Evolutionary conservation across 2,113 vertebrate genomes (phyloP).

Genomic region (Muntiacus muntjak): DNA sequence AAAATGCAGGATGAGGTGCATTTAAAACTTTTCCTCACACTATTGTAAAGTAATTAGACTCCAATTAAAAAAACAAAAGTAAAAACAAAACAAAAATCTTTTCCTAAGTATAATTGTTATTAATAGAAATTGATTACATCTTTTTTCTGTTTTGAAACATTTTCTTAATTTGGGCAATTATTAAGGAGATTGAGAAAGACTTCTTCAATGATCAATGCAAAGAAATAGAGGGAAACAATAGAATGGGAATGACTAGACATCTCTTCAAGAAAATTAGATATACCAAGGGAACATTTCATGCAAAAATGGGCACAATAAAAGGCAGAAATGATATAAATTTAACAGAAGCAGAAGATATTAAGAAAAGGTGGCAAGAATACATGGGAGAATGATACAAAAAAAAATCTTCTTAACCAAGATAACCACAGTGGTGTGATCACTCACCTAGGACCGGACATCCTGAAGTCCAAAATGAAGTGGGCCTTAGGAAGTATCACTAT

Average conservation of each 20-base stretch:
- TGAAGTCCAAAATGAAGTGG: background rate
- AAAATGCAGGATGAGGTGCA: background rate
- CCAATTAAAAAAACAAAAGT: background rate
- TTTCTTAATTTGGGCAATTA: background rate
- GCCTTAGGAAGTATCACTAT: background rate
- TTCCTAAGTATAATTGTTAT: background rate
- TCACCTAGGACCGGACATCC: background rate
- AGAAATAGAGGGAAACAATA: background rate
- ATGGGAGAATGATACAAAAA: background rate
- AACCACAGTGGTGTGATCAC: background rate
- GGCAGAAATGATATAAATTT: background rate
- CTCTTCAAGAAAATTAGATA: background rate
- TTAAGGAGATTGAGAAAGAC: background rate
- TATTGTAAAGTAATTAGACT: background rate
- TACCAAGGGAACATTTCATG: background rate
- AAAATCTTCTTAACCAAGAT: background rate
- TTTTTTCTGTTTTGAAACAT: background rate
- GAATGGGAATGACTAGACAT: background rate
- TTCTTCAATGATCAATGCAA: background rate
- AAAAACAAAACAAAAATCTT: background rate
- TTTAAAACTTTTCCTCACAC: background rate
- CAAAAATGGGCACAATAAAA: background rate
- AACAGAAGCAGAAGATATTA: background rate
- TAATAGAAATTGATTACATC: background rate
- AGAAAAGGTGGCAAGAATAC: background rate